Conservation (phyloP, 1,140 invertebrate genomes). For the Sycophila sp. region DNA sequence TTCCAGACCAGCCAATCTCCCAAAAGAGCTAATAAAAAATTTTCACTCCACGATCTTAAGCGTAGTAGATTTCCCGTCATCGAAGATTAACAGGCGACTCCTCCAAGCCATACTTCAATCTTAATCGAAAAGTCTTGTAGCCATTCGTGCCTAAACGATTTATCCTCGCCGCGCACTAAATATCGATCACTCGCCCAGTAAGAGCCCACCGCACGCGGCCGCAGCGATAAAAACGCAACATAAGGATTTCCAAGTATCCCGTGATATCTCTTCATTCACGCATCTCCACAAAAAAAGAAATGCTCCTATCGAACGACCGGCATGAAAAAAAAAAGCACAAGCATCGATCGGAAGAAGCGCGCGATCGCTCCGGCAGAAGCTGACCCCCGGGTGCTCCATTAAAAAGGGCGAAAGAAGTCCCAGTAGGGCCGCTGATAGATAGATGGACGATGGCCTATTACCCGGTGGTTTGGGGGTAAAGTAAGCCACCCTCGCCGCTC, state of each 20-base stretch:
- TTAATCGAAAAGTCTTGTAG: conserved; percentile 35
- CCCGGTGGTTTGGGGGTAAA: background rate
- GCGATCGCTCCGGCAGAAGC: conserved; percentile 17
- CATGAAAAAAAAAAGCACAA: conserved; percentile 36
- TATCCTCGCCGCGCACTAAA: conserved; percentile 5
- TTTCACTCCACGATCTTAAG: background rate
- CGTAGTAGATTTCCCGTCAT: background rate
- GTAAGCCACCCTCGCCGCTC: conserved; percentile 28
- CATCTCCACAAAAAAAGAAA: conserved; percentile 14
- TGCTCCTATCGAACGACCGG: background rate
- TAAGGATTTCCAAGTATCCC: conserved; percentile 15
- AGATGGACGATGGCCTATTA: conserved; percentile 43
- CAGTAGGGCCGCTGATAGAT: conserved; percentile 46
- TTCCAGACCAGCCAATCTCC: no score
- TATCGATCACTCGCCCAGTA: conserved; percentile 4
- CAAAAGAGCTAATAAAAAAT: no score
- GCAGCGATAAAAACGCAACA: background rate
- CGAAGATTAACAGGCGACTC: background rate
- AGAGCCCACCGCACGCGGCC: background rate
- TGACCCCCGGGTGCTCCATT: conserved; percentile 49
- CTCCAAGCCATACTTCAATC: background rate
- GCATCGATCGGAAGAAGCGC: background rate
- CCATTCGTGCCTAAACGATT: conserved; percentile 29
- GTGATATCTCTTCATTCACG: conserved; percentile 3
- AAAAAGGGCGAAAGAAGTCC: conserved; percentile 52